Conservation (phyloP, 2,113 vertebrate species). For the Ascaphus truei region DNA sequence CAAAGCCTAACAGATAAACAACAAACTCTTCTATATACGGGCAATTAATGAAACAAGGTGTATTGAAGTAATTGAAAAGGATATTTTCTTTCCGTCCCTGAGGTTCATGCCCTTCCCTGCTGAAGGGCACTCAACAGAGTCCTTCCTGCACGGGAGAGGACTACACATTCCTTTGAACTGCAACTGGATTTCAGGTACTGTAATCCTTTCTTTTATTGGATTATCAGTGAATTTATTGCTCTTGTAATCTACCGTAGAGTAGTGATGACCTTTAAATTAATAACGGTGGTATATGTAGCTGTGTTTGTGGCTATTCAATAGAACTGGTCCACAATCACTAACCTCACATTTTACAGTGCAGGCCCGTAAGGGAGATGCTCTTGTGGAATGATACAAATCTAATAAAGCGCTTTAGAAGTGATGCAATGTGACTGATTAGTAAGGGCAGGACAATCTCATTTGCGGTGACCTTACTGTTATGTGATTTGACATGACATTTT, state of each 20-base stretch:
- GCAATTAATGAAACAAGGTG: too few species aligned
- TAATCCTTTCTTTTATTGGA: conserved; percentile 51
- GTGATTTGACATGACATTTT: conserved; percentile 73
- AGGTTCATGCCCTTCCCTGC: background rate
- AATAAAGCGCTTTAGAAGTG: conserved; percentile 64
- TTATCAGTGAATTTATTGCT: conserved; percentile 58
- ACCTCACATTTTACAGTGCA: conserved; percentile 61
- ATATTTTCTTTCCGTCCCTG: background rate
- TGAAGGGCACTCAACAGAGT: background rate
- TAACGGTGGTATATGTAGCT: conserved; percentile 60
- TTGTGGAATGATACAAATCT: conserved; percentile 73
- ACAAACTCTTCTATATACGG: too few species aligned
- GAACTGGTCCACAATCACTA: conserved; percentile 53
- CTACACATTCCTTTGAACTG: background rate
- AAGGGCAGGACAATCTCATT: conserved; percentile 74
- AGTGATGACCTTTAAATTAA: conserved; percentile 62
- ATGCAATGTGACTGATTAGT: conserved; percentile 72
- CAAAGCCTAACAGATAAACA: too few species aligned
- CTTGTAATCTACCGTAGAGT: conserved; percentile 55
- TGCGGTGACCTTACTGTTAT: conserved; percentile 66
- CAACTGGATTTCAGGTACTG: conserved; percentile 16
- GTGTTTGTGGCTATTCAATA: conserved; percentile 65
- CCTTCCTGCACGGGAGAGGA: background rate
- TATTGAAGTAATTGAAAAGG: too few species aligned
- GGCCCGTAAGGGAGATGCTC: conserved; percentile 57